Conservation (phyloP, 2,888 invertebrate species). For the Cotesia congregata region DNA sequence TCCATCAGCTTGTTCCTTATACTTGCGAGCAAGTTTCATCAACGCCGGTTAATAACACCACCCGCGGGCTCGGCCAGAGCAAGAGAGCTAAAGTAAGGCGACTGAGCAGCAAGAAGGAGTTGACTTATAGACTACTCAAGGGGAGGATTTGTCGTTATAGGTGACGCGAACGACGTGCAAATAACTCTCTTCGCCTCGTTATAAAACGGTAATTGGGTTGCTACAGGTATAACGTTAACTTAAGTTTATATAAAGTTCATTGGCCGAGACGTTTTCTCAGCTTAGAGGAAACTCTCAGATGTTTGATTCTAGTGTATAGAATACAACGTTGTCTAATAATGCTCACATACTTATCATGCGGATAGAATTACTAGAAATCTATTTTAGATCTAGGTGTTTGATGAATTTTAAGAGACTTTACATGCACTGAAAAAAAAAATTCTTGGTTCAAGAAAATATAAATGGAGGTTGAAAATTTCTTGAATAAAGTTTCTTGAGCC, state of each 20-base stretch:
- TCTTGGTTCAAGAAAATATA: no score
- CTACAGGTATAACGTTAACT: conserved; percentile 3
- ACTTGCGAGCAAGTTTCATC: background rate
- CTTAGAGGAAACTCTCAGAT: background rate
- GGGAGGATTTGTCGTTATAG: conserved; percentile 33
- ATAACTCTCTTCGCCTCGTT: conserved; percentile 20
- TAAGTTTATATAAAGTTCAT: conserved; percentile 29
- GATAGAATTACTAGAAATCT: conserved; percentile 28
- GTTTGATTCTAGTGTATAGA: background rate
- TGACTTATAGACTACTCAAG: conserved; percentile 15
- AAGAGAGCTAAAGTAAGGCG: no score
- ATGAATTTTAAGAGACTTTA: no score
- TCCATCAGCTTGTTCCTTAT: background rate
- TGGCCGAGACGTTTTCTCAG: conserved; percentile 10
- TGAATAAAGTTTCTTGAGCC: no score
- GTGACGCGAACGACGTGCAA: conserved; percentile 26
- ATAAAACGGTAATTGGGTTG: conserved; percentile 31
- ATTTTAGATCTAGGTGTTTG: conserved; percentile 3
- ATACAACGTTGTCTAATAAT: background rate
- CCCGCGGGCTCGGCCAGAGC: background rate
- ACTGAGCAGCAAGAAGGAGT: background rate
- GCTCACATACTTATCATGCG: conserved; percentile 10
- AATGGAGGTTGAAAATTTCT: no score
- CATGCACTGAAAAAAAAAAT: no score
- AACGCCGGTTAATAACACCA: background rate